phyloP scores from a whole-genome alignment of 1,140 invertebrate species.

The Drosophila paulistorum region DNA sequence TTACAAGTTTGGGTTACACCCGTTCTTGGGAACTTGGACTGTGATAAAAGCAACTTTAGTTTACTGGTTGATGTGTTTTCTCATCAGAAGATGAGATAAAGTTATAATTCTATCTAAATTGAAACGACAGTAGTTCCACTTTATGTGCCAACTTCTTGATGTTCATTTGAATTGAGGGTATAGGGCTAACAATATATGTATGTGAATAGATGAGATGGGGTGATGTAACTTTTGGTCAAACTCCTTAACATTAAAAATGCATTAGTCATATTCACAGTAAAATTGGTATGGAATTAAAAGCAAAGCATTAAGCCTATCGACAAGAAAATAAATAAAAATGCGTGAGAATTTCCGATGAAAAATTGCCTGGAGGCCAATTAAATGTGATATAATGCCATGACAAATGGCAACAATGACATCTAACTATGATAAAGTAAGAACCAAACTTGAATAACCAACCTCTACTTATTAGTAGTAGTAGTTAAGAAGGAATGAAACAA shows the following conservation, averaged over 20 bases:
- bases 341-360: constrained; percentile 53
- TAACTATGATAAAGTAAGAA: constrained; percentile 10
- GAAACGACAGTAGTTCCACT: not conserved
- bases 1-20: constrained; percentile 1
- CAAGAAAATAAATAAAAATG: constrained; percentile 24
- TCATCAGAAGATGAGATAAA: not conserved
- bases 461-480: not conserved
- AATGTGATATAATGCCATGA: constrained; percentile 63
- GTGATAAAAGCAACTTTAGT: not conserved
- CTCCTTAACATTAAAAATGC: constrained; percentile 65
- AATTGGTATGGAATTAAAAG: constrained; percentile 41
- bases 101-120: constrained; percentile 23
- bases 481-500: not conserved
- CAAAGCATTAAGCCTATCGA: constrained; percentile 49
- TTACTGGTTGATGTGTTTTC: not conserved
- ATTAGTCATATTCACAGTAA: constrained; percentile 54
- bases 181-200: too few species aligned
- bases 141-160: constrained; percentile 3
- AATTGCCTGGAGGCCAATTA: constrained; percentile 61
- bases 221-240: constrained; percentile 34
- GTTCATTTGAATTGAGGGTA: too few species aligned
- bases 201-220: not conserved
- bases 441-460: not conserved
- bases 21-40: not conserved
- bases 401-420: constrained; percentile 54